Base-by-base conservation (phyloP, 1,140 invertebrate genomes). In the Brachystomella parvula region DNA sequence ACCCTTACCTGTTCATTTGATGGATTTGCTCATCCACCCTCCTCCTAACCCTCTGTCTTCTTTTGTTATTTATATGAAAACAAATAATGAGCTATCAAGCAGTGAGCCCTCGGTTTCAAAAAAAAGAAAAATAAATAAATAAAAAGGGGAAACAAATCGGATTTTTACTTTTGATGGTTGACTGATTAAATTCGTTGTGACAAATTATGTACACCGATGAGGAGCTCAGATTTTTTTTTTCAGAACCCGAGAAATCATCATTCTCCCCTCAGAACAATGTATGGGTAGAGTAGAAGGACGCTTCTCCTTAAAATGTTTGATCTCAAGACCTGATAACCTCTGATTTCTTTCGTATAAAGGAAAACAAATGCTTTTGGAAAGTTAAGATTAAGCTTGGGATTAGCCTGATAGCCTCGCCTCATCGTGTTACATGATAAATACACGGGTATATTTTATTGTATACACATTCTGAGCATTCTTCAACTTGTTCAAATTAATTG, bases 151-250 rank as follows among this genome's bases (percentile, higher is more conserved):
- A 39, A 29, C 12, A 67, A 64, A 69, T 69, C 67, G 47, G 67
- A 66, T 69, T 59, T 33, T 39, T 47, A 63, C 63, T 67, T 61
- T 17, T 65, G 67, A 67, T 69, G 67, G 65, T 72, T 47, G 21
- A 62, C 65, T 72, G 71, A 72, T 72, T 72, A 72, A 72, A 72
- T 69, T 72, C 60, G 67, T 72, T 72, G 63, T 69, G 71, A 72
- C 71, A 72, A 72, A 72, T 72, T 69, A 69, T 72, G 65, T 67
- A 65, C 62, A 31, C 28, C 53, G 67, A 69, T 67, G 67, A 72
- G 59, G 44, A 71, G 39, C 9, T 9, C 9, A 44, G 39, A 44
- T 44, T 44, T n/a, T 44, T 9, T 44, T 9, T 44, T 63, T 64
- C 12, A 15, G n/a, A 47, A 47, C 44, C 44, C n/a, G 44, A 47